Percentiles rank a stretch among this genome's conserved stretches.
phyloP scores from a whole-genome alignment of 2,888 invertebrate genomes.

The Plagodis pulveraria region DNA sequence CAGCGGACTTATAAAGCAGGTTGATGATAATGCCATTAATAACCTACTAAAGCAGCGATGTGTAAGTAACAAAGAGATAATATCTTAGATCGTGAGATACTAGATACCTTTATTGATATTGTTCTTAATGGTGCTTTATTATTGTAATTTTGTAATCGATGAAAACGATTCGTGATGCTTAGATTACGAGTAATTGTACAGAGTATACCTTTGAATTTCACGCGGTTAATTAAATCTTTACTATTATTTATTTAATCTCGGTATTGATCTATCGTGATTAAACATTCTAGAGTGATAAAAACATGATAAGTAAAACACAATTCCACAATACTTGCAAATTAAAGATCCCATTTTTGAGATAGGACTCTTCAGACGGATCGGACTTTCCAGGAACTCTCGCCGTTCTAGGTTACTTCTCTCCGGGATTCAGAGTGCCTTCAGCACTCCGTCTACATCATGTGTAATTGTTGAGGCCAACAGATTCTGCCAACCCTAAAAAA shows the following conservation, averaged over 20 bases:
- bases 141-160: constrained; percentile 54
- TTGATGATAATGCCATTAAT: constrained; percentile 27
- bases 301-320: too few species aligned
- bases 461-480: too few species aligned
- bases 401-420: too few species aligned
- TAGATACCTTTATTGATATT: constrained; percentile 53
- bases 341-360: too few species aligned
- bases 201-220: constrained; percentile 8
- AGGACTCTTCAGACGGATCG: too few species aligned
- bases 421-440: too few species aligned
- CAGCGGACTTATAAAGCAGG: constrained; percentile 14
- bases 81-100: constrained; percentile 44
- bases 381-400: too few species aligned
- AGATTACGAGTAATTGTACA: constrained; percentile 28
- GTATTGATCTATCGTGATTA: neutral
- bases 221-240: constrained; percentile 14
- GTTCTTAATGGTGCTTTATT: constrained; percentile 57
- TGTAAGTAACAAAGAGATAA: constrained; percentile 38
- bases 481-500: too few species aligned
- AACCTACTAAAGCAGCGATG: constrained; percentile 37
- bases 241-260: neutral
- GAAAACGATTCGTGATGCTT: constrained; percentile 52
- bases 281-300: too few species aligned
- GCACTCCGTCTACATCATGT: too few species aligned
- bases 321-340: too few species aligned